phyloP scores from a whole-genome alignment of 2,797 vertebrate genomes.

The Helicolenus hilgendorfi region DNA sequence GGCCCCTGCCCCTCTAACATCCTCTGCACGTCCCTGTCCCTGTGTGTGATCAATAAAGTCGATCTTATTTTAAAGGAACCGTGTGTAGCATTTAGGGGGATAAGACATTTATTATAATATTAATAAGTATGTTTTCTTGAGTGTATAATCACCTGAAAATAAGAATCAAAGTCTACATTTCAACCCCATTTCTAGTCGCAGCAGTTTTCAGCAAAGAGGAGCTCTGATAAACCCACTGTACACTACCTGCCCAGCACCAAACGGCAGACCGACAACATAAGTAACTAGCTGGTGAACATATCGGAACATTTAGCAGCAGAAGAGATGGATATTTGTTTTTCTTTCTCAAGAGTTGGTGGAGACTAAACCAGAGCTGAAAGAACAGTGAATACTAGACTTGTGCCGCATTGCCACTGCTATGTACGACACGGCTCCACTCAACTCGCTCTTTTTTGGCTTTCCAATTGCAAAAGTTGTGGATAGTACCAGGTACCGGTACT shows the following conservation, averaged over 20 bases:
- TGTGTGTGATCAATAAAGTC: background rate
- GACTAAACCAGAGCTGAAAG: background rate
- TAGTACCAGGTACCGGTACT: background rate
- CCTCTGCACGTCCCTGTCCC: background rate
- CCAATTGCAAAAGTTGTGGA: background rate
- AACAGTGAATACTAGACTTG: background rate
- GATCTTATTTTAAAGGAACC: background rate
- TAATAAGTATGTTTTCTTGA: background rate
- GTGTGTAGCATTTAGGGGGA: background rate
- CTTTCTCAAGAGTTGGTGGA: background rate
- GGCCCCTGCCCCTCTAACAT: background rate
- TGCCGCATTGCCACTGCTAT: background rate
- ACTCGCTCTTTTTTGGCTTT: background rate
- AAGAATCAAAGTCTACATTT: too few species aligned
- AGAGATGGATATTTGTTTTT: background rate
- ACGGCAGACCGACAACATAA: background rate
- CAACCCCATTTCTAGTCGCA: background rate
- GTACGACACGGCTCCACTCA: background rate
- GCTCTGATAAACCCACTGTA: background rate
- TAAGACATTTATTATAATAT: background rate
- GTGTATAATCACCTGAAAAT: background rate
- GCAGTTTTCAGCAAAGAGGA: background rate
- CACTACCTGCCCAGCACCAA: background rate
- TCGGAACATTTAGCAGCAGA: background rate
- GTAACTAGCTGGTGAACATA: background rate